Percentiles rank a stretch among this genome's conserved stretches.
phyloP scores from a whole-genome alignment of 2,113 vertebrate genomes.

The Gavia stellata region DNA sequence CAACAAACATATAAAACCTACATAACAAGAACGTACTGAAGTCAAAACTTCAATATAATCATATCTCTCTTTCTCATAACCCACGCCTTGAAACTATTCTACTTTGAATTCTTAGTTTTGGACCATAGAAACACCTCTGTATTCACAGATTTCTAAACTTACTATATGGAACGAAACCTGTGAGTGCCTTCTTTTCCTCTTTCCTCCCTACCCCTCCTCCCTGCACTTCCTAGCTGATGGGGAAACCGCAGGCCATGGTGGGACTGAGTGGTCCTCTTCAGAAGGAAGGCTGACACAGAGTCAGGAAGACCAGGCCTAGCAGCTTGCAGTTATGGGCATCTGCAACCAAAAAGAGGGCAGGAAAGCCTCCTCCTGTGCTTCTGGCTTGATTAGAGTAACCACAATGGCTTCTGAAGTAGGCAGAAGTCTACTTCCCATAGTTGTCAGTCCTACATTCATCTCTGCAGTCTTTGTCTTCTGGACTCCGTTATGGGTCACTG shows the following conservation, averaged over 20 bases:
- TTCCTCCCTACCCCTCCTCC: not conserved
- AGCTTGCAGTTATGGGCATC: not conserved
- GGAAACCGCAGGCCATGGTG: not conserved
- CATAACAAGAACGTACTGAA: not conserved
- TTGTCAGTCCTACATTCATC: not conserved
- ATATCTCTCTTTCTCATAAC: not conserved
- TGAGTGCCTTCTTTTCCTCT: not conserved
- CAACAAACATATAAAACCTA: not conserved
- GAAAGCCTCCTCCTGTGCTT: not conserved
- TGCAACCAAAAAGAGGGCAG: not conserved
- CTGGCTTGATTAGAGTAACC: not conserved
- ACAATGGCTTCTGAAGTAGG: not conserved
- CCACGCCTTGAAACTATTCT: not conserved
- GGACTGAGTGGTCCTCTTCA: not conserved
- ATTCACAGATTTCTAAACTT: not conserved
- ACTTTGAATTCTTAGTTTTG: not conserved
- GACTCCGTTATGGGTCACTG: not conserved
- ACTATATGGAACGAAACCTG: accelerated
- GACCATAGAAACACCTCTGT: not conserved
- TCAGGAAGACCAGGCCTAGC: not conserved
- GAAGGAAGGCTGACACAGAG: not conserved
- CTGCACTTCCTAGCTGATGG: not conserved
- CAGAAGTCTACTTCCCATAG: not conserved
- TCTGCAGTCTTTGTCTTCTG: not conserved
- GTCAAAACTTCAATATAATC: not conserved